A percentile compares a stretch with the other conserved stretches of the same genome.
Conservation (phyloP, 2,113 vertebrate genomes). For the Columba livia region DNA sequence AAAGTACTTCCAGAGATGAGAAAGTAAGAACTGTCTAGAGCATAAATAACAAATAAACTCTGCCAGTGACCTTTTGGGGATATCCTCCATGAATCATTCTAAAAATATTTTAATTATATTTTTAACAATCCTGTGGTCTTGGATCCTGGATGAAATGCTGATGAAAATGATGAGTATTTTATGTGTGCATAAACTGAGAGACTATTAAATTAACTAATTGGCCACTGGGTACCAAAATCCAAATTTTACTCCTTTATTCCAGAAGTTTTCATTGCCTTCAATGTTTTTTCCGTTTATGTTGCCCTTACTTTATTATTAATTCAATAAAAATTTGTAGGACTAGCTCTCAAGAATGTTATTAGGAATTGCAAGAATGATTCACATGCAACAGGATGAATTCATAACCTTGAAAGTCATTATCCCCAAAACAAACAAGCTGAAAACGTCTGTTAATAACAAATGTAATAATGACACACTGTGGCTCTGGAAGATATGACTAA, state of each 20-base stretch:
- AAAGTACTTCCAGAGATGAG: not conserved
- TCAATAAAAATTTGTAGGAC: not conserved
- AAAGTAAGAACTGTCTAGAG: not conserved
- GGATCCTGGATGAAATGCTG: not conserved
- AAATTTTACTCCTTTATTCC: not conserved
- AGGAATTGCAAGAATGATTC: not conserved
- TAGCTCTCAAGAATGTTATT: not conserved
- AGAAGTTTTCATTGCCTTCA: not conserved
- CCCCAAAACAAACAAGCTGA: not conserved
- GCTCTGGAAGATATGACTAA: not conserved
- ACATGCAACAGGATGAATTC: not conserved
- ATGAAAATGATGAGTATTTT: not conserved
- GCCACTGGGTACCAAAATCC: not conserved
- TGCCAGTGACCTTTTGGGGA: not conserved
- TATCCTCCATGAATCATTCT: not conserved
- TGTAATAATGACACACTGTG: not conserved
- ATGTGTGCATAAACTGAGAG: not conserved
- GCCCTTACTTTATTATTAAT: not conserved
- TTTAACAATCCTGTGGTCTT: not conserved
- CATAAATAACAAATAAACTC: slow-evolving; percentile 27
- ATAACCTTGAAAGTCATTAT: not conserved
- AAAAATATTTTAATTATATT: not conserved
- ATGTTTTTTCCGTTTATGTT: not conserved
- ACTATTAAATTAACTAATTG: not conserved
- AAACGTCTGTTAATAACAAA: not conserved